Conservation (phyloP, 2,113 vertebrate species). For the Polypterus bichir region DNA sequence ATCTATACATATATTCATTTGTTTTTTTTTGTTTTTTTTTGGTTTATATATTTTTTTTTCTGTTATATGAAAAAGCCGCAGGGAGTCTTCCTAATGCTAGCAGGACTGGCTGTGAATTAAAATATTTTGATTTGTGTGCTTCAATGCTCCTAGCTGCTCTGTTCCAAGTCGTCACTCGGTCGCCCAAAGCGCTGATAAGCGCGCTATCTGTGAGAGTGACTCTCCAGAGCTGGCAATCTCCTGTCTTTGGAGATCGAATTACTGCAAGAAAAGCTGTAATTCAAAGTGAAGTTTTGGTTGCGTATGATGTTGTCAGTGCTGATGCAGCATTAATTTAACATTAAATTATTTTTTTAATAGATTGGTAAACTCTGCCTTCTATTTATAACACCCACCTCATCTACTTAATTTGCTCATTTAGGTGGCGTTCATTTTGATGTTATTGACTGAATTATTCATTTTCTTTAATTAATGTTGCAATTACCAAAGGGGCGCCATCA, state of each 20-base stretch:
- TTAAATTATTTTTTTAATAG: conserved; percentile 1
- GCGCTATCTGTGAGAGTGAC: background rate
- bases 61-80: conserved; percentile 3
- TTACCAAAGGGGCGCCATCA: too few species aligned
- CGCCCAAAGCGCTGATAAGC: background rate
- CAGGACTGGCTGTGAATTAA: conserved; percentile 5
- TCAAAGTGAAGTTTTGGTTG: conserved; percentile 4
- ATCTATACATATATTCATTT: too few species aligned
- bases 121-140: conserved; percentile 9
- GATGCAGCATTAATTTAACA: conserved; percentile 1
- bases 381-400: background rate
- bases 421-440: background rate
- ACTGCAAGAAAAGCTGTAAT: background rate
- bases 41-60: background rate
- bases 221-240: background rate
- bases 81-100: background rate
- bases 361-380: background rate
- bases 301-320: background rate
- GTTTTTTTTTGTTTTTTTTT: too few species aligned
- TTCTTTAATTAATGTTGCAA: background rate
- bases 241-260: conserved; percentile 2
- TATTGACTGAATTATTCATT: background rate
- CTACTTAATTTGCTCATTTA: conserved; percentile 1
- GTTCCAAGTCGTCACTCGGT: background rate
- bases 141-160: background rate